phyloP scores from a whole-genome alignment of 2,113 vertebrate species.

The Pollimyrus isidori region DNA sequence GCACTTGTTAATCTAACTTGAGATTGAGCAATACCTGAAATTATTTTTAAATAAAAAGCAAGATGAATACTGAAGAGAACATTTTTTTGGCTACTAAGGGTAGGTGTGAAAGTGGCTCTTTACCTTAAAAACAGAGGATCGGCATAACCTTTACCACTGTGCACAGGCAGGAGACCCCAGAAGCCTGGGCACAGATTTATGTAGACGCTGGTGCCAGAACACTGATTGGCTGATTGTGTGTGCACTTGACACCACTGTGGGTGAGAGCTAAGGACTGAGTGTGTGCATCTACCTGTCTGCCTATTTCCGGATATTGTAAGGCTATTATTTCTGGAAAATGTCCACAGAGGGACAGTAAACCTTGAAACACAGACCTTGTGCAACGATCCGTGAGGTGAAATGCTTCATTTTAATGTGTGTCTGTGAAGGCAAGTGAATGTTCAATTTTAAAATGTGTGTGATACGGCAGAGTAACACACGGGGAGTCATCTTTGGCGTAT shows the following conservation, averaged over 20 bases:
- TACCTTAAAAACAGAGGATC: neutral
- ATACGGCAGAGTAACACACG: neutral
- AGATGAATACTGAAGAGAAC: neutral
- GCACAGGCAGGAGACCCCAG: neutral
- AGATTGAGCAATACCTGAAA: neutral
- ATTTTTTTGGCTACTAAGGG: neutral
- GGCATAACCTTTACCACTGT: neutral
- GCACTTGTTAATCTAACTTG: neutral
- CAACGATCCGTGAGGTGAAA: neutral
- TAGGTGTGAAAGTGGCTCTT: neutral
- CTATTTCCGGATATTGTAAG: neutral
- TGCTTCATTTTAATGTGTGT: neutral
- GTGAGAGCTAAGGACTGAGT: neutral
- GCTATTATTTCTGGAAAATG: neutral
- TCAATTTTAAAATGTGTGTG: neutral
- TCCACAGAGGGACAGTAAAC: neutral
- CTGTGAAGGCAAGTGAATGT: neutral
- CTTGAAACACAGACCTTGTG: neutral
- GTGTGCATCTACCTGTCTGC: neutral
- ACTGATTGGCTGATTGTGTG: neutral
- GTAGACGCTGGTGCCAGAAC: neutral
- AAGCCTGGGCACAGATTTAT: neutral
- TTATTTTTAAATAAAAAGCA: neutral
- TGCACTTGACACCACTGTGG: neutral
- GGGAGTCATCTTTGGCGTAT: neutral